Conservation (phyloP, 2,113 vertebrate species). For the Nipponia nippon region DNA sequence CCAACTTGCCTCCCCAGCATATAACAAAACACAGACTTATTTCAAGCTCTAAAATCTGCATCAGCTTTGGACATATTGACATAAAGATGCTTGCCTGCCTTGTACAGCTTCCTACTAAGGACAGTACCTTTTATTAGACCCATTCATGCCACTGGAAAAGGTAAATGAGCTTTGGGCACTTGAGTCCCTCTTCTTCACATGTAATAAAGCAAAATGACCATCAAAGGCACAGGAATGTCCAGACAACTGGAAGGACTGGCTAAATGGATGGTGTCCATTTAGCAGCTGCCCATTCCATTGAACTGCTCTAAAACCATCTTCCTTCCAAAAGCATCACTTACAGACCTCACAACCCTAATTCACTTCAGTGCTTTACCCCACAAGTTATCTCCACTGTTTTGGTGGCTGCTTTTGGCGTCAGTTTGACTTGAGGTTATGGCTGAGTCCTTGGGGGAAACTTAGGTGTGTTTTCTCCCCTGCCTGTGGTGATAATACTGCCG, state of each 20-base stretch:
- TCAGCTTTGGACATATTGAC: background rate
- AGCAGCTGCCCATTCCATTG: background rate
- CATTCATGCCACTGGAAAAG: background rate
- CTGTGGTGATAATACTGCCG: accelerated
- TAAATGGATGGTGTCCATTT: background rate
- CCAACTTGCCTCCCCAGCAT: background rate
- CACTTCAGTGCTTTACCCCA: background rate
- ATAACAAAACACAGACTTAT: background rate
- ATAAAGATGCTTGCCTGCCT: background rate
- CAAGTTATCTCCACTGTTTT: background rate
- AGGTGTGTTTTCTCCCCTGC: background rate
- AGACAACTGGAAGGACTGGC: background rate
- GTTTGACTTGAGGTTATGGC: background rate
- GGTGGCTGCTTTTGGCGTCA: background rate
- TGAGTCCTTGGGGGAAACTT: background rate
- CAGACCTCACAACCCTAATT: background rate
- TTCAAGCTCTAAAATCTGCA: background rate
- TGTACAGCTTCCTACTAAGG: background rate
- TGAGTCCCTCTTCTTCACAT: background rate
- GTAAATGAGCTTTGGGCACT: background rate
- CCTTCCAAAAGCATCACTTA: background rate
- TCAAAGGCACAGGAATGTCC: background rate
- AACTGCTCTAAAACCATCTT: background rate
- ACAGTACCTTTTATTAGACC: background rate
- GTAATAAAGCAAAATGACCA: background rate